phyloP scores from a whole-genome alignment of 2,797 vertebrate species.

The Mycteria americana region DNA sequence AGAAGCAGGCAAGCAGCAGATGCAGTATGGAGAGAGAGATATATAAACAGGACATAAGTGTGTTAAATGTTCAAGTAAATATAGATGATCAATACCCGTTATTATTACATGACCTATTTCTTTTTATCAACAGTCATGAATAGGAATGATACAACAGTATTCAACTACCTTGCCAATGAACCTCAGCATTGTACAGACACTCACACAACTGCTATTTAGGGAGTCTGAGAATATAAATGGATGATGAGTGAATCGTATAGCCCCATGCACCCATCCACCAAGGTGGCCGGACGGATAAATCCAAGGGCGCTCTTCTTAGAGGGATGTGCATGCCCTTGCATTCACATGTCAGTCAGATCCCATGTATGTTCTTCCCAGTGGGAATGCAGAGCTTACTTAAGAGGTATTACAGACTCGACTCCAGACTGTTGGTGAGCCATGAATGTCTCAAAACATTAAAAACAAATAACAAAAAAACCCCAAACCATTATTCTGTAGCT shows the following conservation, averaged over 20 bases:
- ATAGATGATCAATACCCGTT: not conserved
- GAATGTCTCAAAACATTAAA: not conserved
- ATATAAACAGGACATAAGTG: not conserved
- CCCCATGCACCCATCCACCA: not conserved
- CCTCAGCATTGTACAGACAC: not conserved
- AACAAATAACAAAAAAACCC: fast-evolving
- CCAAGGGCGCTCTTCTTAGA: not conserved
- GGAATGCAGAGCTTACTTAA: not conserved
- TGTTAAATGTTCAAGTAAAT: not conserved
- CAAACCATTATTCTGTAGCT: not conserved
- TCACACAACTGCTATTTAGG: not conserved
- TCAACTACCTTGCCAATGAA: not conserved
- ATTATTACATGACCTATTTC: not conserved
- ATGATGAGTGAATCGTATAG: not conserved
- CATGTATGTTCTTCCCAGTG: not conserved
- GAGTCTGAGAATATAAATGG: not conserved
- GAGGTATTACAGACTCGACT: not conserved
- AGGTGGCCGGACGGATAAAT: not conserved
- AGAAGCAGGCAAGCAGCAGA: not conserved
- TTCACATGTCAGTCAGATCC: not conserved
- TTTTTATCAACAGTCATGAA: not conserved
- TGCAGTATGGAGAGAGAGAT: not conserved
- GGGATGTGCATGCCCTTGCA: fast-evolving
- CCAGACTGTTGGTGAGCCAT: not conserved
- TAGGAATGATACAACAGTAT: not conserved